These are phyloP conservation scores for Sinocyclocheilus rhinocerous DNA, from an alignment of 2,113 vertebrate genomes.

Conservation along the genomic window DNA sequence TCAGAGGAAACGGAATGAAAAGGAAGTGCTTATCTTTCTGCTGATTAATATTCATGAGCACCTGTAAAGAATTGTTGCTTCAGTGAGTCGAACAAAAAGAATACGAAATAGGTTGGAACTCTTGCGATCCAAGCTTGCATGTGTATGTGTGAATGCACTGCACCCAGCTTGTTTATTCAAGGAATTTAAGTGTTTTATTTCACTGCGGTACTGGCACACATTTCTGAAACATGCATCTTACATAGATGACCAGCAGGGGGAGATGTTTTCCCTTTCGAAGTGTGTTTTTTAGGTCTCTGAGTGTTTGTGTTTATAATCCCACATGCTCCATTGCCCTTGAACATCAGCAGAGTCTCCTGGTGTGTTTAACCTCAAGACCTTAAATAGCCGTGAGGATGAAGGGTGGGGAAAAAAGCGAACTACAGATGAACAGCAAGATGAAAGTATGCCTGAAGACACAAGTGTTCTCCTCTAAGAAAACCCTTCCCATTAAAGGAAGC, in stretches of 20 bases:
- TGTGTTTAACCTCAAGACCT: slow-evolving; percentile 37
- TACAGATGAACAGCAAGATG: neutral
- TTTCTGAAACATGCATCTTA: neutral
- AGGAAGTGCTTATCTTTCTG: slow-evolving; percentile 49
- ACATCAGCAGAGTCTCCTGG: neutral
- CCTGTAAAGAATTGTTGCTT: slow-evolving; percentile 36
- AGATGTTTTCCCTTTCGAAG: slow-evolving; percentile 11
- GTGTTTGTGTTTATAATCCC: slow-evolving; percentile 7
- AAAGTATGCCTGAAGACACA: slow-evolving; percentile 49
- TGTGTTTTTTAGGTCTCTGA: neutral
- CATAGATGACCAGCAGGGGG: slow-evolving; percentile 36
- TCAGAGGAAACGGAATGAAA: slow-evolving; percentile 45
- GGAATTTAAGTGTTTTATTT: slow-evolving; percentile 35
- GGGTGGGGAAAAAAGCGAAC: neutral
- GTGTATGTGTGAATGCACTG: slow-evolving; percentile 17
- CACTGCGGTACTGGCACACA: neutral
- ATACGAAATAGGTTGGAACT: neutral
- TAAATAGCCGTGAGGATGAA: slow-evolving; percentile 14
- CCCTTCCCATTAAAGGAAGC: slow-evolving; percentile 39
- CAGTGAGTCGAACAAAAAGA: neutral
- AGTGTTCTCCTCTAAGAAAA: slow-evolving; percentile 44
- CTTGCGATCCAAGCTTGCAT: neutral
- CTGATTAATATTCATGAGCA: slow-evolving; percentile 57
- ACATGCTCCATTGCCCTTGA: slow-evolving; percentile 33
- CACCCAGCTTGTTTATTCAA: slow-evolving; percentile 40